Base-by-base conservation (phyloP, 2,113 vertebrate genomes). In the Lepus americanus region DNA sequence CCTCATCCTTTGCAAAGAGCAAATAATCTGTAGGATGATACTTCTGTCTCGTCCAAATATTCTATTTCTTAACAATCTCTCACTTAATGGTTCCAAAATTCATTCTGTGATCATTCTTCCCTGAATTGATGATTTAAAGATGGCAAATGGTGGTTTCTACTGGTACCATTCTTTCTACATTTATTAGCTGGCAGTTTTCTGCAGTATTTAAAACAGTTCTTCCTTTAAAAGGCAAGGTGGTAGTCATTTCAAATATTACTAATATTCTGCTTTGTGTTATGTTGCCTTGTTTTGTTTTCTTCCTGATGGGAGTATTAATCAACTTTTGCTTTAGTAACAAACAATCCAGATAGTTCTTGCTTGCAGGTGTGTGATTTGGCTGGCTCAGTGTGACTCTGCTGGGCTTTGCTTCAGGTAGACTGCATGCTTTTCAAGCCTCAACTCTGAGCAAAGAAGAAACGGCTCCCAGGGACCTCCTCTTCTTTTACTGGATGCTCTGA, bases 321-420 rank as follows among this genome's bases (percentile, higher is more conserved):
- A 90, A 13, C 27, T 29, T 78, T 85, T 77, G 83, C 14, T 81
- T 89, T 27, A 29, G 22, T 72, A 69, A 78, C 83, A 92, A 94
- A 73, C 64, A 84, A 88, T 25, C n/a, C 19, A 31, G 61, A 25
- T 9, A 63, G 4, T 67, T 59, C 88, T 78, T 36, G 25, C n/a
- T 33, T n/a, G 44, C 9, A 49, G 74, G 19, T 39, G 55, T 61
- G 23, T 55, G 90, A 66, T 63, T 81, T 77, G 10, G 11, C 36
- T 55, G 64, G 39, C n/a, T 36, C 59, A 53, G 61, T n/a, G 23
- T 36, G n/a, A 27, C 49, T 89, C 27, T n/a, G 17, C 51, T 29
- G 36, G 27, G 64, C 55, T 78, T 84, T 49, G 17, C 20, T 53
- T 36, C 39, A 80, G 51, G 31, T 0, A 4, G 33, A 39, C 16